phyloP scores from a whole-genome alignment of 2,113 vertebrate genomes.

The Amblyornis subalaris region DNA sequence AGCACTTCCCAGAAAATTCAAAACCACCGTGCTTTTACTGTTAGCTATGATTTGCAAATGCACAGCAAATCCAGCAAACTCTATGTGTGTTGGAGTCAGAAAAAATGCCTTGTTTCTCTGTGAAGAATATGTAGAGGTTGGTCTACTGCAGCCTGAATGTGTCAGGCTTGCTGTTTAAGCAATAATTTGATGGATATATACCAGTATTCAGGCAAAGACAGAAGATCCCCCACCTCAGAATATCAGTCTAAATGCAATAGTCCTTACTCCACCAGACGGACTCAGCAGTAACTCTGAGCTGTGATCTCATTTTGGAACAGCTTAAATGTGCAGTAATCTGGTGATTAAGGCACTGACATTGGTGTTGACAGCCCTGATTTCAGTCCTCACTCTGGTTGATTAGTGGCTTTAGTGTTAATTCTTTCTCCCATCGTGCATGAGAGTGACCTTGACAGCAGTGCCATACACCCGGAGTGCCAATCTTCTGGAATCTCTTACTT shows the following conservation, averaged over 20 bases:
- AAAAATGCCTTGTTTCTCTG: neutral
- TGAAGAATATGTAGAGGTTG: neutral
- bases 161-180: neutral
- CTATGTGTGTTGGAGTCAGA: neutral
- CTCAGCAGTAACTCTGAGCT: neutral
- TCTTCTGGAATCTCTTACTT: neutral
- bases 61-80: neutral
- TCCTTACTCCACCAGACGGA: neutral
- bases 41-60: neutral
- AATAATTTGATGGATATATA: too few species aligned
- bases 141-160: neutral
- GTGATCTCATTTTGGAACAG: neutral
- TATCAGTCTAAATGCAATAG: neutral
- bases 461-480: accelerated
- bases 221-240: neutral
- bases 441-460: neutral
- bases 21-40: neutral
- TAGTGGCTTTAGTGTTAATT: neutral
- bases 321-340: neutral
- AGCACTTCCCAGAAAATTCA: neutral
- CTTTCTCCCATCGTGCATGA: neutral
- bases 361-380: neutral
- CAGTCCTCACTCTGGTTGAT: neutral
- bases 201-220: neutral
- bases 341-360: neutral